phyloP scores from a whole-genome alignment of 2,888 invertebrate genomes.

The Amphipyra tragopoginis region DNA sequence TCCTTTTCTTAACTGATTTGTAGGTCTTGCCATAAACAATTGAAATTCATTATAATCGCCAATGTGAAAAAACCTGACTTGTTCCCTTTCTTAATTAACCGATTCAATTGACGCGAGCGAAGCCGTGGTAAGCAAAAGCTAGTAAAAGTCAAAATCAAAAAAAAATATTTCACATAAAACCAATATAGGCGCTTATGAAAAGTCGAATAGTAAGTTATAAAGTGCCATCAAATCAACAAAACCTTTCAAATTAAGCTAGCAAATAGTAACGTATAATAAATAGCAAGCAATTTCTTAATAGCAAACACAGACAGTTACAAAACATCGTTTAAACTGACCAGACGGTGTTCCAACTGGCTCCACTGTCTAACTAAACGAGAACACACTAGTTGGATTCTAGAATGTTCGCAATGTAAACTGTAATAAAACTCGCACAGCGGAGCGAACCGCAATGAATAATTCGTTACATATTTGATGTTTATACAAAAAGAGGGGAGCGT shows the following conservation, averaged over 20 bases:
- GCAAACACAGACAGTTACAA: constrained; percentile 12
- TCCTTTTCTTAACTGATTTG: too few species aligned
- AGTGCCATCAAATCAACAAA: too few species aligned
- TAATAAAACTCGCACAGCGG: constrained; percentile 65
- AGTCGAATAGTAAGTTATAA: too few species aligned
- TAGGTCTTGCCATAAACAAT: too few species aligned
- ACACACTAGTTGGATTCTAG: constrained; percentile 41
- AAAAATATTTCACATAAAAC: too few species aligned
- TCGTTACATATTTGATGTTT: constrained; percentile 72
- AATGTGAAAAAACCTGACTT: too few species aligned
- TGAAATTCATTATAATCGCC: too few species aligned
- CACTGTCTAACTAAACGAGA: constrained; percentile 42
- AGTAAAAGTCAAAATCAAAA: too few species aligned
- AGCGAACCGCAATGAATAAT: constrained; percentile 68
- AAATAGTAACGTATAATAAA: background rate
- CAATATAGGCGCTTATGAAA: too few species aligned
- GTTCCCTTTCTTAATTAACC: too few species aligned
- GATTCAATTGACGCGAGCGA: too few species aligned
- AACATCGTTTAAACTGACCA: constrained; percentile 20
- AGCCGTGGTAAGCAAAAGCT: too few species aligned
- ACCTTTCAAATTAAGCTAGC: background rate
- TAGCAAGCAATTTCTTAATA: constrained; percentile 1
- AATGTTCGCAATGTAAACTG: constrained; percentile 50
- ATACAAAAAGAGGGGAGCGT: constrained; percentile 64
- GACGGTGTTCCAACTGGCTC: constrained; percentile 28